Percentiles rank a stretch among this genome's conserved stretches.
These are phyloP conservation scores for Digitonthophagus gazella DNA, from an alignment of 2,888 invertebrate species.

Conservation along the genomic window DNA sequence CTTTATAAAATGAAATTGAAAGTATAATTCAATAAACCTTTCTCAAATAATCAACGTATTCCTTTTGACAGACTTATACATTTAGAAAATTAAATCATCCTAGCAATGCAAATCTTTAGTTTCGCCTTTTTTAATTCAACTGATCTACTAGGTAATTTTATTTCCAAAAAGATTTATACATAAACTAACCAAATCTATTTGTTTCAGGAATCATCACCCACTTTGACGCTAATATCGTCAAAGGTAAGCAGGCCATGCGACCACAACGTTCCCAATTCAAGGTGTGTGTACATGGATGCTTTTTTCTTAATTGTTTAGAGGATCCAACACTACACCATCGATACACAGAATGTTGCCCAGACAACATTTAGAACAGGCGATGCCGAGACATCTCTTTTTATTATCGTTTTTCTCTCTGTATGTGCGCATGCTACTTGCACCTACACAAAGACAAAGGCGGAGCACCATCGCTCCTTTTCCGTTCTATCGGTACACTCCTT, in stretches of 20 bases:
- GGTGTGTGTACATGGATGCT: conserved; percentile 51
- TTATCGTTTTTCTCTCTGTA: not conserved
- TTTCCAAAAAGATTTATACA: not conserved
- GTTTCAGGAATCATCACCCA: conserved; percentile 73
- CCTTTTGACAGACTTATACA: too few relatives aligned
- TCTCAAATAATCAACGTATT: not conserved
- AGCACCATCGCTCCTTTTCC: not conserved
- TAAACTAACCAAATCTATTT: conserved; percentile 51
- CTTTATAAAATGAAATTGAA: not conserved
- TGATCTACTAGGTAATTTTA: not conserved
- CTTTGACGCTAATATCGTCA: conserved; percentile 75
- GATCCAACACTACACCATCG: conserved; percentile 13
- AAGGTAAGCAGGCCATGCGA: conserved; percentile 67
- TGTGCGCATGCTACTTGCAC: conserved; percentile 6
- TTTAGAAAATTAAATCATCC: too few relatives aligned
- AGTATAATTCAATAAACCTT: not conserved
- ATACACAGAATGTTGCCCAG: conserved; percentile 8
- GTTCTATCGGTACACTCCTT: not conserved
- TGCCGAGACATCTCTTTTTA: conserved; percentile 4
- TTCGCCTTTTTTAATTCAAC: too few relatives aligned
- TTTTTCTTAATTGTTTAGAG: conserved; percentile 26
- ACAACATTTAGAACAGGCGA: conserved; percentile 9
- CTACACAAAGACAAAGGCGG: not conserved
- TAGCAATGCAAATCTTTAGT: too few relatives aligned
- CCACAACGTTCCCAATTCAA: conserved; percentile 53